Evolutionary conservation across 2,797 vertebrate genomes (phyloP).

Genomic region (Xenopus petersii): DNA sequence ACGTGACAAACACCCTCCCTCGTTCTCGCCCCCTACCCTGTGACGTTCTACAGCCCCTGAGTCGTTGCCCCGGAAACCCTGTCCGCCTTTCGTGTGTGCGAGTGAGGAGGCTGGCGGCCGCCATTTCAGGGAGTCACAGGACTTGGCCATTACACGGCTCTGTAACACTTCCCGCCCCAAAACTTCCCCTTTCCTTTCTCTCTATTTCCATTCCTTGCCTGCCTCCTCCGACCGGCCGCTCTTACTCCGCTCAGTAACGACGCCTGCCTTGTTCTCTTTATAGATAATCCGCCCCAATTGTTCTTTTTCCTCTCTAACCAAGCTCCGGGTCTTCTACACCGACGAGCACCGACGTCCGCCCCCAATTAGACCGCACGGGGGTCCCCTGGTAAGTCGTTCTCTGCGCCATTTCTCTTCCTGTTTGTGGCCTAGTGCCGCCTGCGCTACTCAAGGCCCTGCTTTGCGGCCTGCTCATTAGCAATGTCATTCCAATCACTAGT

Average conservation of each 20-base stretch:
- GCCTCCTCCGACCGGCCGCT: slow-evolving; percentile 17
- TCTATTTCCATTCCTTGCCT: slow-evolving; percentile 38
- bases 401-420: neutral
- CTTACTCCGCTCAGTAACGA: slow-evolving; percentile 53
- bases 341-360: neutral
- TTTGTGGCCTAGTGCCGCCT: neutral
- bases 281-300: slow-evolving; percentile 19
- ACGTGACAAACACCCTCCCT: neutral
- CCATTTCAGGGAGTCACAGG: slow-evolving; percentile 71
- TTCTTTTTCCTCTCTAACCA: slow-evolving; percentile 11
- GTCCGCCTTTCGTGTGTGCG: slow-evolving; percentile 31
- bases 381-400: slow-evolving; percentile 46
- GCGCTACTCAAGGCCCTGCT: neutral
- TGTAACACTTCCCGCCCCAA: slow-evolving; percentile 23
- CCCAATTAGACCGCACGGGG: neutral
- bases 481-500: no score
- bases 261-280: slow-evolving; percentile 51
- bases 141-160: slow-evolving; percentile 28
- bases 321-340: slow-evolving; percentile 51
- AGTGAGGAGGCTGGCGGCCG: slow-evolving; percentile 60
- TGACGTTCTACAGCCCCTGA: slow-evolving; percentile 60
- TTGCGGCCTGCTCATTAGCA: neutral
- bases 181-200: slow-evolving; percentile 35
- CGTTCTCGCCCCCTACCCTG: neutral
- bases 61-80: slow-evolving; percentile 51